Conservation (phyloP, 2,797 vertebrate genomes). For the Oreonectes daqikongensis region DNA sequence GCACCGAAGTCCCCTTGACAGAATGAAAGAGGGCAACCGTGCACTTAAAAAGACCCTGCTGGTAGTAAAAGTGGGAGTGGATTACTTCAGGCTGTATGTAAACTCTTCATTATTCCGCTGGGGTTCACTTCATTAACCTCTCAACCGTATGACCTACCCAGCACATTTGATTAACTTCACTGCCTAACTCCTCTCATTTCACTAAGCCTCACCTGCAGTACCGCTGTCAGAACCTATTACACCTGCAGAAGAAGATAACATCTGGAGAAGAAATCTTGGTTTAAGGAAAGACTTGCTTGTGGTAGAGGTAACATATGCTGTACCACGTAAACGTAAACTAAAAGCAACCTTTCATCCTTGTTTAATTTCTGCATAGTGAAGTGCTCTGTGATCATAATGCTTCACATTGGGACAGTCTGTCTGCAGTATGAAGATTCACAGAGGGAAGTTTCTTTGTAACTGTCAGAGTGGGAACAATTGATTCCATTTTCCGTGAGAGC, state of each 20-base stretch:
- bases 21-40: background rate
- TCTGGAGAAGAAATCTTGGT: slow-evolving; percentile 40
- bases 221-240: slow-evolving; percentile 70
- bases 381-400: background rate
- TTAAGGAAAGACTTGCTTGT: background rate
- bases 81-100: slow-evolving; percentile 86
- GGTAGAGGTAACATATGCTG: background rate
- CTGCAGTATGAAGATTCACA: slow-evolving; percentile 1
- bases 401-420: slow-evolving; percentile 11
- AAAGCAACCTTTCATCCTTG: background rate
- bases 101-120: slow-evolving; percentile 86
- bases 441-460: too few species aligned
- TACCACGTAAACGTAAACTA: too few species aligned
- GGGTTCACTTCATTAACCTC: slow-evolving; percentile 89
- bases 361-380: slow-evolving; percentile 2
- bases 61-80: slow-evolving; percentile 82
- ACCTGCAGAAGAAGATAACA: slow-evolving; percentile 59
- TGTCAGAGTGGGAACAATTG: slow-evolving; percentile 11
- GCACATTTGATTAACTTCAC: slow-evolving; percentile 77
- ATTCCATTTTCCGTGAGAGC: slow-evolving; percentile 32
- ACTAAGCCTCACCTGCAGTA: slow-evolving; percentile 74
- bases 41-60: slow-evolving; percentile 64
- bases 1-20: background rate
- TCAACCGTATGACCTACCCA: slow-evolving; percentile 82
- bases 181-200: slow-evolving; percentile 68